A percentile compares a stretch with the other conserved stretches of the same genome.
Conservation (phyloP, 2,797 vertebrate species). For the Oryzias sinensis region DNA sequence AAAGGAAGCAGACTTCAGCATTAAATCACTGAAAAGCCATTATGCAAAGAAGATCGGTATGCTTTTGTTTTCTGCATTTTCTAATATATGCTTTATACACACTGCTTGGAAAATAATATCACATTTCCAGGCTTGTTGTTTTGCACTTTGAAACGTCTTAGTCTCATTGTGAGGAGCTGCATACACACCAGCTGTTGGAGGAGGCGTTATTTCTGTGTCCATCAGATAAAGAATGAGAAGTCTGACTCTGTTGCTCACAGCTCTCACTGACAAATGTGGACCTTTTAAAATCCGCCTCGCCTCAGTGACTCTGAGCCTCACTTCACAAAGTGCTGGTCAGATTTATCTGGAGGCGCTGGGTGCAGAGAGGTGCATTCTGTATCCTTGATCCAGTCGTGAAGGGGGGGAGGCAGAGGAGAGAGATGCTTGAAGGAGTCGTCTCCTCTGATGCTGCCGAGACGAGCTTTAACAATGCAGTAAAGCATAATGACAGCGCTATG, state of each 20-base stretch:
- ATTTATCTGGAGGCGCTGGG: conserved; percentile 59
- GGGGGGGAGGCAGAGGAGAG: conserved; percentile 23
- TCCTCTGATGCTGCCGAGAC: conserved; percentile 59
- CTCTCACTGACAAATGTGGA: conserved; percentile 41
- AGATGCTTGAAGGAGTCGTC: conserved; percentile 57
- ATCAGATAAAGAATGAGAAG: conserved; percentile 44
- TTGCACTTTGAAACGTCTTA: conserved; percentile 50
- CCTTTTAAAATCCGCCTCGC: conserved; percentile 45
- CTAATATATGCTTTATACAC: conserved; percentile 63
- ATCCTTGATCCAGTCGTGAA: conserved; percentile 43
- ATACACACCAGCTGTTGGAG: conserved; percentile 17
- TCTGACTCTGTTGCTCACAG: conserved; percentile 35
- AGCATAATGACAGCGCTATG: conserved; percentile 73
- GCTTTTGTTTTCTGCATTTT: conserved; percentile 62
- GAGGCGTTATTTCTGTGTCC: conserved; percentile 36
- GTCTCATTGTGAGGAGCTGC: conserved; percentile 32
- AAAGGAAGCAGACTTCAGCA: conserved; percentile 65
- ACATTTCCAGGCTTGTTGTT: conserved; percentile 50
- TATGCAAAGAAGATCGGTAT: conserved; percentile 71
- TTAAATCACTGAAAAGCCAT: conserved; percentile 75
- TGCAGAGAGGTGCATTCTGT: conserved; percentile 46
- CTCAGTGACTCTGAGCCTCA: conserved; percentile 47
- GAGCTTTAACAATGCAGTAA: conserved; percentile 77
- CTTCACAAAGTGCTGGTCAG: conserved; percentile 66
- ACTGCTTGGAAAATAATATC: conserved; percentile 51